Conservation (phyloP, 1,140 invertebrate genomes). For the Heliconius himera region DNA sequence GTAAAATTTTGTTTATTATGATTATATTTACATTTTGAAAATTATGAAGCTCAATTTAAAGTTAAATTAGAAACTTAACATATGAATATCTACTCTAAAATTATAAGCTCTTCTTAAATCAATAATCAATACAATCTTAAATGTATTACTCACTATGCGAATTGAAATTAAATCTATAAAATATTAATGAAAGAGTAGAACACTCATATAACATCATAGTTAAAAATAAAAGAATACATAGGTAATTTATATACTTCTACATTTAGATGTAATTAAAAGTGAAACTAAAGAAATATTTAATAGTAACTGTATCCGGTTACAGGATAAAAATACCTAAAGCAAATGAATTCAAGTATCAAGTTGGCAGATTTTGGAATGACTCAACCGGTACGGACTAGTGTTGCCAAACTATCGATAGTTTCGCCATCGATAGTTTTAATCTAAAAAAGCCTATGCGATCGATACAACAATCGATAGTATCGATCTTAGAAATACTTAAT, state of each 20-base stretch:
- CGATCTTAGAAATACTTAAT: too few species aligned
- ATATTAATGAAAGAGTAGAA: not conserved
- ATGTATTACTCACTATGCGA: not conserved
- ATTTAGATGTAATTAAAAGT: not conserved
- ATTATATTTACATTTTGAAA: too few species aligned
- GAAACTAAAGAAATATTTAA: not conserved
- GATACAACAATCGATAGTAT: too few species aligned
- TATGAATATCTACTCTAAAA: too few species aligned
- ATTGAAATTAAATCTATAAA: not conserved
- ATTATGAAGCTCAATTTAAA: not conserved
- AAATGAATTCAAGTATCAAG: not conserved
- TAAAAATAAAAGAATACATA: not conserved
- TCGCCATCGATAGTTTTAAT: too few species aligned
- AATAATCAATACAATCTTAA: not conserved
- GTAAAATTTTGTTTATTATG: not conserved
- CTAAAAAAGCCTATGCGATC: too few species aligned
- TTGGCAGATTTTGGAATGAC: not conserved
- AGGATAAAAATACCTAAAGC: not conserved
- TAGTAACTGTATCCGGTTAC: not conserved
- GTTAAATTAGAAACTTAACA: not conserved
- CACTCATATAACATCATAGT: not conserved
- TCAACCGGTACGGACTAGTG: conserved; percentile 24
- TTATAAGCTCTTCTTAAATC: not conserved
- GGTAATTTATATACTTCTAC: not conserved
- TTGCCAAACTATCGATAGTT: too few species aligned